Evolutionary conservation across 2,113 vertebrate genomes (phyloP).

Genomic region (Penelope pileata): DNA sequence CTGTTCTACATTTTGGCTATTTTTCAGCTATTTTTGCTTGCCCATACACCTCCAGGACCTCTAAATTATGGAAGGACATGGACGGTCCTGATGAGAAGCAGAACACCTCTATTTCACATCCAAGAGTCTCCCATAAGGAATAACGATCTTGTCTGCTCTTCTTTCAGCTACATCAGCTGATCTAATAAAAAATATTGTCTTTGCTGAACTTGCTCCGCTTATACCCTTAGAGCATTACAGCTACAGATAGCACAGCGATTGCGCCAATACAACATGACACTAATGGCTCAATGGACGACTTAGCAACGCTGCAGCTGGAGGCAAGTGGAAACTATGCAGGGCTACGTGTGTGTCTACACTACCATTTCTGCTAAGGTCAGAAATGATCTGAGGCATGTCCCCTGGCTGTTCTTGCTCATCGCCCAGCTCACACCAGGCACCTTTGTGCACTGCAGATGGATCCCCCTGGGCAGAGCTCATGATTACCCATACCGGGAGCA

Average conservation of each 20-base stretch:
- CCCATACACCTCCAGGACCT: not conserved
- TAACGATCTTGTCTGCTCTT: slow-evolving; percentile 3
- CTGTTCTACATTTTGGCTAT: not conserved
- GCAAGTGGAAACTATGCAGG: not conserved
- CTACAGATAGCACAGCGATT: not conserved
- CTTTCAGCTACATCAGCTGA: slow-evolving; percentile 12
- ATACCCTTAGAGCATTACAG: not conserved
- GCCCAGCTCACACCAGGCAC: not conserved
- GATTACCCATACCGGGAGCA: not conserved
- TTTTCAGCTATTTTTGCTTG: not conserved
- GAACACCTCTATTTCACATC: not conserved
- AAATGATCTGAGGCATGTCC: not conserved
- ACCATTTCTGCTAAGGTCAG: not conserved
- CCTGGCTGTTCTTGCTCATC: not conserved
- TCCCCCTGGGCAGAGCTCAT: accelerated
- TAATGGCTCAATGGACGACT: not conserved
- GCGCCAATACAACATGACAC: slow-evolving; percentile 3
- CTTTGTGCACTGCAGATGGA: accelerated
- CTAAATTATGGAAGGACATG: not conserved
- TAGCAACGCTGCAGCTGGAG: not conserved
- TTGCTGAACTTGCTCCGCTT: slow-evolving; percentile 1
- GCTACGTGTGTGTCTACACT: accelerated
- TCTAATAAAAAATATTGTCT: slow-evolving; percentile 25
- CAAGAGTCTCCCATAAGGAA: not conserved
- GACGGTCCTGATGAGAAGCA: not conserved